phyloP scores from a whole-genome alignment of 1,140 invertebrate species.

The Agrilus planipennis region DNA sequence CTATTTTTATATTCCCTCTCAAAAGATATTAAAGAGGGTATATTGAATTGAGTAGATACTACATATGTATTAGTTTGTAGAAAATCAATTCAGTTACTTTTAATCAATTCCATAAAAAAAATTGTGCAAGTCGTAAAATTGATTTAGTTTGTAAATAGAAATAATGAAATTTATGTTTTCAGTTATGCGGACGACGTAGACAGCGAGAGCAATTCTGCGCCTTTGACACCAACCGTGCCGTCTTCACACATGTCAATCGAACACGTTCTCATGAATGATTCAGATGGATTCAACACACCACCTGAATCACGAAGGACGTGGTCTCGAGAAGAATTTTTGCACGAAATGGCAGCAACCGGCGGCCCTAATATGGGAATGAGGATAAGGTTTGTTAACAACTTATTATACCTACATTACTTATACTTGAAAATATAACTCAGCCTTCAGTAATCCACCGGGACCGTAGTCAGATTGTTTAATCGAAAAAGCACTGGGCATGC shows the following conservation, averaged over 20 bases:
- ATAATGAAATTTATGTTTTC: too few species aligned
- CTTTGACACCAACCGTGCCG: slow-evolving; percentile 23
- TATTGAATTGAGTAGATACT: too few species aligned
- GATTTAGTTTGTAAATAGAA: too few species aligned
- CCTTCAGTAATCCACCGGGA: not conserved
- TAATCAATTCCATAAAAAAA: too few species aligned
- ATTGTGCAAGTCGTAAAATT: too few species aligned
- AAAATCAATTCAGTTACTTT: too few species aligned
- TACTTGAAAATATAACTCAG: not conserved
- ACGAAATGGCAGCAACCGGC: slow-evolving; percentile 56
- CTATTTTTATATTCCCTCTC: too few species aligned
- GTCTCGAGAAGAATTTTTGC: slow-evolving; percentile 58
- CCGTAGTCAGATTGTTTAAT: not conserved
- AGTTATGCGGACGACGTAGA: slow-evolving; percentile 28
- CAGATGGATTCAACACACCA: slow-evolving; percentile 15
- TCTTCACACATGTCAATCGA: slow-evolving; percentile 24
- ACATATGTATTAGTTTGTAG: too few species aligned
- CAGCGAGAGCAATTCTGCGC: slow-evolving; percentile 27
- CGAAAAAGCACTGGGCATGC: too few species aligned
- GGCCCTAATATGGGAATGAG: slow-evolving; percentile 39
- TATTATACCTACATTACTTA: not conserved
- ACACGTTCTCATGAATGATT: slow-evolving; percentile 16
- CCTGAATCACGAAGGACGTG: slow-evolving; percentile 41
- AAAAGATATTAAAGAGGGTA: too few species aligned
- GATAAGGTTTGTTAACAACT: slow-evolving; percentile 28